These are phyloP conservation scores for Enteromius unitaeniatus DNA, from an alignment of 2,797 vertebrate genomes.

Conservation along the genomic window DNA sequence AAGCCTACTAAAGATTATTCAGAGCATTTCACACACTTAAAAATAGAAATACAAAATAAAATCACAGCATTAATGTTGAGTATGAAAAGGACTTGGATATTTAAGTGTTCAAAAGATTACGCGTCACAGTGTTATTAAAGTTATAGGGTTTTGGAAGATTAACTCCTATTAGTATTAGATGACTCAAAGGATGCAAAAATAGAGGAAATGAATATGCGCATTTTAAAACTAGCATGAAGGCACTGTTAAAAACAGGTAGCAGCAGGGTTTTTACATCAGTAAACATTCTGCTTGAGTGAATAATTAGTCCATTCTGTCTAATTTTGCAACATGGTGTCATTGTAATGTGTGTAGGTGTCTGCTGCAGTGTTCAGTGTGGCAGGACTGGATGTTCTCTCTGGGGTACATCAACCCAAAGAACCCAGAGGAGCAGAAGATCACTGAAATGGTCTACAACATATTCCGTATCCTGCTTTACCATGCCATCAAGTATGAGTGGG, in stretches of 20 bases:
- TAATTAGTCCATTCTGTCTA: slow-evolving; percentile 4
- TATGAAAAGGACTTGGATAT: not conserved
- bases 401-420: slow-evolving; percentile 99
- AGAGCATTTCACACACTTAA: not conserved
- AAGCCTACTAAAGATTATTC: not conserved
- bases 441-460: slow-evolving; percentile 99
- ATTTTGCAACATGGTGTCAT: slow-evolving; percentile 5
- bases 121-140: not conserved
- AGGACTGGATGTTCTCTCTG: slow-evolving; percentile 99
- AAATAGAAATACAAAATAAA: slow-evolving; percentile 1
- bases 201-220: not conserved
- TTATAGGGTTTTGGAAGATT: slow-evolving; percentile 6
- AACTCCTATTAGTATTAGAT: not conserved
- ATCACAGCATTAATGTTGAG: not conserved
- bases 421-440: slow-evolving; percentile 98
- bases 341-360: slow-evolving; percentile 83
- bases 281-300: slow-evolving; percentile 16
- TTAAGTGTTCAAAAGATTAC: not conserved
- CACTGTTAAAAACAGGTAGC: not conserved
- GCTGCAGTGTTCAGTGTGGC: slow-evolving; percentile 99
- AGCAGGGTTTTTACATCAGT: not conserved
- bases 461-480: slow-evolving; percentile 99
- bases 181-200: not conserved
- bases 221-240: not conserved
- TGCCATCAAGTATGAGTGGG: slow-evolving; percentile 99